These are phyloP conservation scores for Platorchestia sp. DNA, from an alignment of 1,140 invertebrate genomes.

Conservation along the genomic window DNA sequence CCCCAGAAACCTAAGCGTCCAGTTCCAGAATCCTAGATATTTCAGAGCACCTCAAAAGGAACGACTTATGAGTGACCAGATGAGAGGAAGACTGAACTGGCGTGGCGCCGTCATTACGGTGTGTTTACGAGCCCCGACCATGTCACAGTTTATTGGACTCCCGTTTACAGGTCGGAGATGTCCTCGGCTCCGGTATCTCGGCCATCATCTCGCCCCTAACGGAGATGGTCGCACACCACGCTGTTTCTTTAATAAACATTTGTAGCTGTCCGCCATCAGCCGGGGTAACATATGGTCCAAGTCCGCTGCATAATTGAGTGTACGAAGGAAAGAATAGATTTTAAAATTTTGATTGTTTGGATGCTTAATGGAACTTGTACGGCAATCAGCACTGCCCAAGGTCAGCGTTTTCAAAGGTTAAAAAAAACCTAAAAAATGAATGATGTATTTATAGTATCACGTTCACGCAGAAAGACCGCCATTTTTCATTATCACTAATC, in stretches of 20 bases:
- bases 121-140: constrained; percentile 2
- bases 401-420: no score
- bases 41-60: background rate
- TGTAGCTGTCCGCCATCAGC: background rate
- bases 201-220: background rate
- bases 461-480: no score
- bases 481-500: background rate
- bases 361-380: no score
- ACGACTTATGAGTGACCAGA: background rate
- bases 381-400: no score
- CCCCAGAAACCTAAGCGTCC: no score
- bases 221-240: constrained; percentile 25
- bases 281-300: background rate
- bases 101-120: background rate
- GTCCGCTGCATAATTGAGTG: background rate
- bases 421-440: no score
- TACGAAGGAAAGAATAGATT: background rate
- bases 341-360: background rate
- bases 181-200: constrained; percentile 17
- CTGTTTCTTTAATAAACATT: constrained; percentile 34
- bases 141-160: constrained; percentile 48
- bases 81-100: background rate
- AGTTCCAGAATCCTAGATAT: background rate
- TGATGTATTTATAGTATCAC: no score
- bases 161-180: background rate